A percentile compares a stretch with the other conserved stretches of the same genome.
phyloP scores from a whole-genome alignment of 2,113 vertebrate genomes.

The Eurystomus gularis region DNA sequence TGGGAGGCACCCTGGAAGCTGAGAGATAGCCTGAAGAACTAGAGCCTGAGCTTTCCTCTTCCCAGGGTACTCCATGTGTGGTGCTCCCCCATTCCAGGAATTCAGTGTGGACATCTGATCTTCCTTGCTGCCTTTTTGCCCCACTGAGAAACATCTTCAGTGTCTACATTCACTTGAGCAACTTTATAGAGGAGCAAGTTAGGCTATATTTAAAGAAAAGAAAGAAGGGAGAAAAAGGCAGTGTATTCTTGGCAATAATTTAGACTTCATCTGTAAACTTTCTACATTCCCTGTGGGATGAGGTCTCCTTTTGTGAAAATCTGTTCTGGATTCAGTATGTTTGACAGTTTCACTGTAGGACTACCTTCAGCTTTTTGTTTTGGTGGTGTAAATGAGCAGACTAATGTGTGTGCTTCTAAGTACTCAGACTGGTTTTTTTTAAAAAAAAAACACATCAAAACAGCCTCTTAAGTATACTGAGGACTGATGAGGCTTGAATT shows the following conservation, averaged over 20 bases:
- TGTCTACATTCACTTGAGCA: background rate
- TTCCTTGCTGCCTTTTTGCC: background rate
- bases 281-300: constrained; percentile 28
- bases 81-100: background rate
- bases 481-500: constrained; percentile 22
- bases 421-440: background rate
- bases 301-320: constrained; percentile 51
- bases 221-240: background rate
- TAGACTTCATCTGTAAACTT: constrained; percentile 25
- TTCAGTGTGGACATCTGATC: background rate
- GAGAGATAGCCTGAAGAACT: background rate
- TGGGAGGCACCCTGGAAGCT: background rate
- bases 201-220: constrained; percentile 2
- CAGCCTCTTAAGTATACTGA: background rate
- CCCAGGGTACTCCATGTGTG: background rate
- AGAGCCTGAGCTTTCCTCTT: background rate
- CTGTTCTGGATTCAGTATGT: constrained; percentile 3
- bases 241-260: constrained; percentile 40
- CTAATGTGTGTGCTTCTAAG: background rate
- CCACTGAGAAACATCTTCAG: background rate
- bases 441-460: background rate
- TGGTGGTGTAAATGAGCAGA: background rate
- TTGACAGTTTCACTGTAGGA: constrained; percentile 7
- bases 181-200: background rate
- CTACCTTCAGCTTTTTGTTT: background rate